phyloP scores from a whole-genome alignment of 2,113 vertebrate genomes.

The Sylvia atricapilla region DNA sequence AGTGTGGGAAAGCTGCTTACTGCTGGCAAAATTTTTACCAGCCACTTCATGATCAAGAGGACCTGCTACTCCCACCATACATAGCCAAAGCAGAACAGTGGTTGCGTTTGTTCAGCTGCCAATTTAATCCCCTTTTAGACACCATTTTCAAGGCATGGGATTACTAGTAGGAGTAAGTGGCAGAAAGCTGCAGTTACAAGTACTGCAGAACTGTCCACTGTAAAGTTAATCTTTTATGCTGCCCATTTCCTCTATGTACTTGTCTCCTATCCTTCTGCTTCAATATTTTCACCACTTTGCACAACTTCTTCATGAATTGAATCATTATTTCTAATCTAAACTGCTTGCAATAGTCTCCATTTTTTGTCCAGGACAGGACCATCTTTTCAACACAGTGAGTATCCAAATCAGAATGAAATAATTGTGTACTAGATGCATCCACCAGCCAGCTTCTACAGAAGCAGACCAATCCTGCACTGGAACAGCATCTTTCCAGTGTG shows the following conservation, averaged over 20 bases:
- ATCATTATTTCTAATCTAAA: neutral
- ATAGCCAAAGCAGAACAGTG: neutral
- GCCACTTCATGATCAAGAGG: neutral
- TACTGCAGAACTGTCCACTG: neutral
- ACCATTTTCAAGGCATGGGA: neutral
- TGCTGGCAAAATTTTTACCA: neutral
- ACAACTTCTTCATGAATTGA: neutral
- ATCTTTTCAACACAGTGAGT: neutral
- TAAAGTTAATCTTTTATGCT: neutral
- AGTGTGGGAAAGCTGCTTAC: neutral
- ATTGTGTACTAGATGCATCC: neutral
- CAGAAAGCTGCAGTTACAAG: neutral
- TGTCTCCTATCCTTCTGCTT: neutral
- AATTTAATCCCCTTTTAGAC: neutral
- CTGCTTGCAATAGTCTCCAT: neutral
- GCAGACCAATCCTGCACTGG: neutral
- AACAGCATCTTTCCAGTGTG: neutral
- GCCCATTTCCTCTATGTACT: neutral
- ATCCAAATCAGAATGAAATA: neutral
- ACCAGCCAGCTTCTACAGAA: neutral
- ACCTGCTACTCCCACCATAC: neutral
- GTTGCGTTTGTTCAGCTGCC: neutral
- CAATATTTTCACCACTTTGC: neutral
- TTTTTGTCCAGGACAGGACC: neutral
- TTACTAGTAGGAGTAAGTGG: neutral